Evolutionary conservation across 2,888 invertebrate species (phyloP).

Genomic region (Hyalella azteca): DNA sequence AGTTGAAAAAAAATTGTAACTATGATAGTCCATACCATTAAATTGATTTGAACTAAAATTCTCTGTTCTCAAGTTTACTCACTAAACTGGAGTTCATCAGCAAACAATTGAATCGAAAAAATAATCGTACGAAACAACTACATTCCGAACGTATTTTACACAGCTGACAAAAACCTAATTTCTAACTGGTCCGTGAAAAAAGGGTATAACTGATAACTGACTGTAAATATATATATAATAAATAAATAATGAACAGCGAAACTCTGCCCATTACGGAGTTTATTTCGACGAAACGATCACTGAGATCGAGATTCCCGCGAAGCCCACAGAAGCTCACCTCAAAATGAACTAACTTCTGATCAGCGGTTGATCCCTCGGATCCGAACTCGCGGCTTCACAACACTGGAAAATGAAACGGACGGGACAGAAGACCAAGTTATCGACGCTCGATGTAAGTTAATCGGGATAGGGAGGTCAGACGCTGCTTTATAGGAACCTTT

Average conservation of each 20-base stretch:
- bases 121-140: too few species aligned
- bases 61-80: background rate
- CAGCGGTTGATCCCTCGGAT: constrained; percentile 16
- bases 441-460: constrained; percentile 19
- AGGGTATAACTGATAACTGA: too few species aligned
- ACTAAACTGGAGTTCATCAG: constrained; percentile 2
- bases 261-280: too few species aligned
- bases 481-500: background rate
- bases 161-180: too few species aligned
- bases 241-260: too few species aligned
- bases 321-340: background rate
- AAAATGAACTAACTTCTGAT: constrained; percentile 2
- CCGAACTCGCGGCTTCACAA: background rate
- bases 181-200: too few species aligned
- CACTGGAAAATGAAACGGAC: constrained; percentile 6
- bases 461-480: background rate
- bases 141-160: too few species aligned
- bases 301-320: background rate
- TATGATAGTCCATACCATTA: too few species aligned
- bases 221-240: too few species aligned
- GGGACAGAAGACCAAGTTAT: constrained; percentile 10
- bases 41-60: too few species aligned
- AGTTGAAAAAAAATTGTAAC: background rate
- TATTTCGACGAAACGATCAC: background rate
- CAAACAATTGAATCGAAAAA: background rate